Evolutionary conservation across 2,888 invertebrate genomes (phyloP).

Genomic region (Lasioglossum malachurum): DNA sequence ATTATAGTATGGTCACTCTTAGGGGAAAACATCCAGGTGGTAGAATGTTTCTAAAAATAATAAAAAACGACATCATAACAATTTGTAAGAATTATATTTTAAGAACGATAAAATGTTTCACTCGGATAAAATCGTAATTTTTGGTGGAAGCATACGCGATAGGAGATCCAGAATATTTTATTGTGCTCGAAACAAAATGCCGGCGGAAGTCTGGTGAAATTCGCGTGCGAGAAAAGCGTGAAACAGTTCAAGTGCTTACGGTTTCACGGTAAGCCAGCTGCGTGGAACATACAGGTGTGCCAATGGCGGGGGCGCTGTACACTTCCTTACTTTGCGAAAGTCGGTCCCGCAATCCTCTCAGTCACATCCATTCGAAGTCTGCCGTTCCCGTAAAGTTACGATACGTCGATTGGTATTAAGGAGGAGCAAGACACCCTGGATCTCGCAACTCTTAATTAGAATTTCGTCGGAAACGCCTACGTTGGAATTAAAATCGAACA

Average conservation of each 20-base stretch:
- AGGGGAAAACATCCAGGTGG: too few relatives aligned
- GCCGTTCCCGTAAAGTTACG: conserved; percentile 9
- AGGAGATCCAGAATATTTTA: background rate
- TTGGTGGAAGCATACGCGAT: background rate
- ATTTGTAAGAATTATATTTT: background rate
- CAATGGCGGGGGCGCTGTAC: background rate
- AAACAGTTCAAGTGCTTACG: conserved; percentile 4
- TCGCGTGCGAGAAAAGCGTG: background rate
- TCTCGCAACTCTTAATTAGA: background rate
- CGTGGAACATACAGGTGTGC: conserved; percentile 5
- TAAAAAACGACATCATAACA: too few relatives aligned
- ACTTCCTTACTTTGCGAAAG: conserved; percentile 13
- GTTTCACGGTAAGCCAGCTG: conserved; percentile 11
- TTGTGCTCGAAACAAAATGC: background rate
- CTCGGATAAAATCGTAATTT: background rate
- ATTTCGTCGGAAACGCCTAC: background rate
- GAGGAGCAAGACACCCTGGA: background rate
- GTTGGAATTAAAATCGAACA: background rate
- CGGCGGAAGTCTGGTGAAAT: background rate
- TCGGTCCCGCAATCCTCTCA: conserved; percentile 13
- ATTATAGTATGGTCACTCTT: too few relatives aligned
- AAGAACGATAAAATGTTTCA: background rate
- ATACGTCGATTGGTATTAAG: conserved; percentile 21
- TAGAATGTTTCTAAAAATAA: background rate
- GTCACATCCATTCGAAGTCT: conserved; percentile 13